Evolutionary conservation across 2,888 invertebrate genomes (phyloP).

Genomic region (Tholera decimalis): DNA sequence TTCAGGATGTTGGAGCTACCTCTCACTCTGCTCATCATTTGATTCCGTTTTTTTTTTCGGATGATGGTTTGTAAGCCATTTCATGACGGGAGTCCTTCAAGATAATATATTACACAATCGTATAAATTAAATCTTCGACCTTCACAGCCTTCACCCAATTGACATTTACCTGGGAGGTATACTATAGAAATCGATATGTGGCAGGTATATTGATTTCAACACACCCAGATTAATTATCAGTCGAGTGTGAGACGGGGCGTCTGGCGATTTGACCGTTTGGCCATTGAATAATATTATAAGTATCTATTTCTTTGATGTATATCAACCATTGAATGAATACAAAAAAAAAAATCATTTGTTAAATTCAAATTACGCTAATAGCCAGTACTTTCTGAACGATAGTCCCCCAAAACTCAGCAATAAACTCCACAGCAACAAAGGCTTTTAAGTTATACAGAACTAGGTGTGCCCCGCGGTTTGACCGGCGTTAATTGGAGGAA

Average conservation of each 20-base stretch:
- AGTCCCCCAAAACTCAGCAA: no score
- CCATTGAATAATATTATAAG: slow-evolving; percentile 5
- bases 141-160: slow-evolving; percentile 24
- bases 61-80: no score
- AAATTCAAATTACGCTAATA: background rate
- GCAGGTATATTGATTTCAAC: slow-evolving; percentile 29
- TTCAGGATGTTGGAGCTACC: no score
- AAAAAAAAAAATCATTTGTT: background rate
- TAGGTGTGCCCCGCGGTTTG: no score
- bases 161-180: slow-evolving; percentile 35
- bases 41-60: no score
- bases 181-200: slow-evolving; percentile 43
- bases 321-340: background rate
- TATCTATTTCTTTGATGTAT: slow-evolving; percentile 5
- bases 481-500: no score
- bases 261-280: slow-evolving; percentile 11
- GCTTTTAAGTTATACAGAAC: no score
- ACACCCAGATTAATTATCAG: slow-evolving; percentile 19
- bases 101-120: no score
- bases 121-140: slow-evolving; percentile 2
- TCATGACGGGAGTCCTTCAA: no score
- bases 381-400: no score
- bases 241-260: slow-evolving; percentile 18
- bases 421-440: no score
- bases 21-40: no score